Percentiles rank a stretch among this genome's conserved stretches.
These are phyloP conservation scores for Cylas formicarius DNA, from an alignment of 1,140 invertebrate genomes.

Conservation along the genomic window DNA sequence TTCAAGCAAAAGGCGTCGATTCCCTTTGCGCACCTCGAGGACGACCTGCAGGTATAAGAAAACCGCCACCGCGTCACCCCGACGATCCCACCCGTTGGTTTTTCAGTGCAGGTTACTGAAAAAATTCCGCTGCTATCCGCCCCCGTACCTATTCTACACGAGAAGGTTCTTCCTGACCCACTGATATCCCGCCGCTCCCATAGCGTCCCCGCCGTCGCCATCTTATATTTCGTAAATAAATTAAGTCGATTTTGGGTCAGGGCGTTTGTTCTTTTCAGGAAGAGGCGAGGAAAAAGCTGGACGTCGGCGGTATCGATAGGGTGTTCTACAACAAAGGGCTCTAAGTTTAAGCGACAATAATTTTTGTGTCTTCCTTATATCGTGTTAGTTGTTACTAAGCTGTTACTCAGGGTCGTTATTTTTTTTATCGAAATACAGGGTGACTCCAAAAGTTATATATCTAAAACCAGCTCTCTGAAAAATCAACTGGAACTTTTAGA, in stretches of 20 bases:
- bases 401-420: too few relatives aligned
- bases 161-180: too few relatives aligned
- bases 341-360: slow-evolving; percentile 12
- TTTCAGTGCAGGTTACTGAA: slow-evolving; percentile 42
- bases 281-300: slow-evolving; percentile 20
- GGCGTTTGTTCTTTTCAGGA: slow-evolving; percentile 19
- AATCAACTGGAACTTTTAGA: too few relatives aligned
- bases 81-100: slow-evolving; percentile 5
- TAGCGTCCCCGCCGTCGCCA: too few relatives aligned
- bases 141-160: slow-evolving; percentile 52
- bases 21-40: slow-evolving; percentile 50
- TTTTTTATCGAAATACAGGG: too few relatives aligned
- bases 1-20: slow-evolving; percentile 67
- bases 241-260: too few relatives aligned
- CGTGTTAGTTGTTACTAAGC: too few relatives aligned
- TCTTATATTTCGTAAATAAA: too few relatives aligned
- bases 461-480: too few relatives aligned
- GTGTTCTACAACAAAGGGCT: slow-evolving; percentile 32
- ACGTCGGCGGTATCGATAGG: slow-evolving; percentile 8
- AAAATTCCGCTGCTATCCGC: slow-evolving; percentile 38
- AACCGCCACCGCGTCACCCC: neutral
- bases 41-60: slow-evolving; percentile 45
- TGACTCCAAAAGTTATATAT: too few relatives aligned
- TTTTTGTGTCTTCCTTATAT: slow-evolving; percentile 2
- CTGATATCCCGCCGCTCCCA: too few relatives aligned